Conservation (phyloP, 30 jellyfish, hydroid and myxozoan genomes). For the Turritopsis rubra region DNA sequence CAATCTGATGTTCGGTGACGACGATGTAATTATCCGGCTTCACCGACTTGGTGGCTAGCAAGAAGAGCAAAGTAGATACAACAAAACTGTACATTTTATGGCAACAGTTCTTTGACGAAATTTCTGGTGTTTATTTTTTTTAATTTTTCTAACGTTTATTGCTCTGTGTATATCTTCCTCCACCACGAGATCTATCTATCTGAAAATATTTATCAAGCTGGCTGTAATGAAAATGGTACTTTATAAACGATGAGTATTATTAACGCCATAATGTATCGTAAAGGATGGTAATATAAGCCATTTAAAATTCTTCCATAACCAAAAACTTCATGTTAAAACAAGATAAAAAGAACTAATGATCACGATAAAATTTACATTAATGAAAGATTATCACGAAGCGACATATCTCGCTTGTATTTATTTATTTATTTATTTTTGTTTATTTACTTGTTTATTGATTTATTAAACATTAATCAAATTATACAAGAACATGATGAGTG, state of each 20-base stretch:
- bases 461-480: neutral
- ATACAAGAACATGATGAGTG: neutral
- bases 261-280: neutral
- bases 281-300: neutral
- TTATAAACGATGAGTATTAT: neutral
- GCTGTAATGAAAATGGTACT: neutral
- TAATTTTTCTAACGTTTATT: neutral
- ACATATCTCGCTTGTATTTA: neutral
- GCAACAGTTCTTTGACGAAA: neutral
- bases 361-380: too few relatives aligned
- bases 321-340: neutral
- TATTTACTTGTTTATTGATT: neutral
- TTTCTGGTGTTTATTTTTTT: neutral
- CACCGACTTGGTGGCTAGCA: conserved; percentile 70
- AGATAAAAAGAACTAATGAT: neutral
- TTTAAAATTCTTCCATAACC: neutral
- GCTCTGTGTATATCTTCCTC: too few relatives aligned
- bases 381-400: neutral
- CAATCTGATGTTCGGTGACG: conserved; percentile 70
- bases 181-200: neutral
- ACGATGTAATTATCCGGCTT: conserved; percentile 80
- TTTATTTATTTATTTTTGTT: too few relatives aligned
- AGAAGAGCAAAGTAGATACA: neutral
- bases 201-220: neutral
- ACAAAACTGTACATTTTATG: neutral